These are phyloP conservation scores for Toxostoma redivivum DNA, from an alignment of 2,113 vertebrate species.

Conservation along the genomic window DNA sequence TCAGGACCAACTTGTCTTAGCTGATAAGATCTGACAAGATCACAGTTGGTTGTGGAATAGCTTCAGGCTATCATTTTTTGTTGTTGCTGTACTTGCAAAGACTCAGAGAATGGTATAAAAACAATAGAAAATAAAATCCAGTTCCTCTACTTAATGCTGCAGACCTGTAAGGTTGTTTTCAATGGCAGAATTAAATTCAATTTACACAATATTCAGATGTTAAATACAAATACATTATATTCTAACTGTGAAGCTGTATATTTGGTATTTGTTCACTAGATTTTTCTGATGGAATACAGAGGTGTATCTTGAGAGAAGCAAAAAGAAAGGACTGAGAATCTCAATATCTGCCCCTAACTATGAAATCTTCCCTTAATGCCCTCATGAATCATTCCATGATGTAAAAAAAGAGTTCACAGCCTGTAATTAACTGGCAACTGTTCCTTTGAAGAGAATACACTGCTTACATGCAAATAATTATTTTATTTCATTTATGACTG, in stretches of 20 bases:
- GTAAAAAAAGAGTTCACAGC: neutral
- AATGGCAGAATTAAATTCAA: neutral
- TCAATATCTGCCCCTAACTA: neutral
- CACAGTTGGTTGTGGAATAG: neutral
- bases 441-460: neutral
- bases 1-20: neutral
- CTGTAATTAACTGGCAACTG: neutral
- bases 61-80: neutral
- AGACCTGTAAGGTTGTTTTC: neutral
- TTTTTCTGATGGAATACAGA: neutral
- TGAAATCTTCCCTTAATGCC: neutral
- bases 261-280: neutral
- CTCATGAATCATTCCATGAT: neutral
- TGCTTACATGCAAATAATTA: neutral
- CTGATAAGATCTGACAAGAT: conserved; percentile 48
- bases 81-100: neutral
- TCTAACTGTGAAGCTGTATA: neutral
- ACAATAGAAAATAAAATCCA: neutral
- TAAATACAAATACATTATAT: neutral
- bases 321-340: neutral
- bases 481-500: neutral
- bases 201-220: neutral
- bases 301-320: neutral
- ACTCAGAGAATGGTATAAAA: neutral
- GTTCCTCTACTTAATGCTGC: neutral